Evolutionary conservation across 1,140 invertebrate species (phyloP).

Genomic region (Idris sp.): DNA sequence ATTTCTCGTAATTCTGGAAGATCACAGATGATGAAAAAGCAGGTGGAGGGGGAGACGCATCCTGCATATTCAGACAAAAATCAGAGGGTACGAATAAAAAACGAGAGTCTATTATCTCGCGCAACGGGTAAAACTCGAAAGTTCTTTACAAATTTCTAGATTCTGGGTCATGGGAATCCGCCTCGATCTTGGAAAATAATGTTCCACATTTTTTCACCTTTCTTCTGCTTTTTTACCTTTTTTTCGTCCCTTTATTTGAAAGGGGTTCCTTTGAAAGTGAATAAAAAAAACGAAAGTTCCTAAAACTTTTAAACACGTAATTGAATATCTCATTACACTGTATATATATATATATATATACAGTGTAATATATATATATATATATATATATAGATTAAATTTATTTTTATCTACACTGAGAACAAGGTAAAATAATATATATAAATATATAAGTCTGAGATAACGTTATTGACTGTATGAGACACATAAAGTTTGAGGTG

Average conservation of each 20-base stretch:
- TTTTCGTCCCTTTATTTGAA: slow-evolving; percentile 63
- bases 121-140: slow-evolving; percentile 72
- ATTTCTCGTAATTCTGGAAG: slow-evolving; percentile 72
- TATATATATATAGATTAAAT: too few species aligned
- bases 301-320: slow-evolving; percentile 32
- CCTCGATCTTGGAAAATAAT: slow-evolving; percentile 76
- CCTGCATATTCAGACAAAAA: slow-evolving; percentile 78
- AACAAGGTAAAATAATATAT: too few species aligned
- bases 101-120: slow-evolving; percentile 63
- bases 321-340: slow-evolving; percentile 43
- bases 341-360: too few species aligned
- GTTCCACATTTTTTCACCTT: slow-evolving; percentile 63
- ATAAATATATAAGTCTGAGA: too few species aligned
- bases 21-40: slow-evolving; percentile 58
- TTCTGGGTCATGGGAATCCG: slow-evolving; percentile 78
- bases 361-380: too few species aligned
- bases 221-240: slow-evolving; percentile 40
- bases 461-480: too few species aligned
- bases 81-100: slow-evolving; percentile 67
- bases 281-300: slow-evolving; percentile 12
- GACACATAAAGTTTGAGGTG: slow-evolving; percentile 68
- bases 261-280: slow-evolving; percentile 61
- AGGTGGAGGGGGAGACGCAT: slow-evolving; percentile 64
- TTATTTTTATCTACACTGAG: too few species aligned
- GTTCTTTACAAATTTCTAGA: slow-evolving; percentile 73